Percentiles rank a stretch among this genome's conserved stretches.
phyloP scores from a whole-genome alignment of 2,797 vertebrate genomes.

The Nannoperca australis region DNA sequence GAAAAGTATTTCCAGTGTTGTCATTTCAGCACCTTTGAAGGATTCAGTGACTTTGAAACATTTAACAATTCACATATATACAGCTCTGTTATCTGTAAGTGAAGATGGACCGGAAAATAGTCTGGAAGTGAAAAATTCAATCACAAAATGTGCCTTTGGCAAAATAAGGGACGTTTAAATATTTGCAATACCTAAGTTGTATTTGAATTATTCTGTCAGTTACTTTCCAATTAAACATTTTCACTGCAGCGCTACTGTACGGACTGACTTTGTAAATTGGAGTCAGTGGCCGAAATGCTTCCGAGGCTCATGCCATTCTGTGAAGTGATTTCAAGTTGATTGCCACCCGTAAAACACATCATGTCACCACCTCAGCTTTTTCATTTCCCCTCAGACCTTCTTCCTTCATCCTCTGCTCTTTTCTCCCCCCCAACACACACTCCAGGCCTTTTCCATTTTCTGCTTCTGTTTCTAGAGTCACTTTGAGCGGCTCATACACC shows the following conservation, averaged over 20 bases:
- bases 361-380: constrained; percentile 39
- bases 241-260: not conserved
- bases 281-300: not conserved
- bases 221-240: constrained; percentile 26
- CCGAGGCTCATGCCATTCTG: not conserved
- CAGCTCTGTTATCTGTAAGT: not conserved
- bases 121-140: constrained; percentile 2
- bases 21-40: constrained; percentile 11
- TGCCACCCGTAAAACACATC: constrained; percentile 36
- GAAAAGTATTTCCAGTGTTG: not conserved
- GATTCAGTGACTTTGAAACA: not conserved
- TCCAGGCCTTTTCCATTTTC: constrained; percentile 49
- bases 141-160: constrained; percentile 1
- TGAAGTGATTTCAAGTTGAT: constrained; percentile 43
- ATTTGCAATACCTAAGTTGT: constrained; percentile 5
- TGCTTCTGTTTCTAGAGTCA: constrained; percentile 31
- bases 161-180: constrained; percentile 13
- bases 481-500: not conserved
- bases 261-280: constrained; percentile 19
- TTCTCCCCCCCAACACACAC: constrained; percentile 20
- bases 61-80: not conserved
- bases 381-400: constrained; percentile 52
- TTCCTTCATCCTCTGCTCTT: constrained; percentile 3
- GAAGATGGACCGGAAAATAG: not conserved
- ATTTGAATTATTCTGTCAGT: constrained; percentile 18